phyloP scores from a whole-genome alignment of 2,888 invertebrate species.

The Cyrtodaria siliqua region DNA sequence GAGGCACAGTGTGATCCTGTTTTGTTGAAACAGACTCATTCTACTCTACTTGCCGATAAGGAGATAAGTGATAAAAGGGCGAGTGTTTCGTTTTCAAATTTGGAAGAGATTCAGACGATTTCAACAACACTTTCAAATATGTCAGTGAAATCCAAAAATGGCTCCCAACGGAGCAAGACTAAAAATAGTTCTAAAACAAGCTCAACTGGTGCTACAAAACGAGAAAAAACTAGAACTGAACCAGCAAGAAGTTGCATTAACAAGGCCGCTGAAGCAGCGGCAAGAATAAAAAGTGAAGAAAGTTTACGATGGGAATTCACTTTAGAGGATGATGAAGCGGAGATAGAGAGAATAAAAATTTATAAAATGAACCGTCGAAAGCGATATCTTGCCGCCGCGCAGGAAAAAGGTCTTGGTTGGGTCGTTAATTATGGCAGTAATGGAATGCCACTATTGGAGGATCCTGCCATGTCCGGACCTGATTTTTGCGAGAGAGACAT shows the following conservation, averaged over 20 bases:
- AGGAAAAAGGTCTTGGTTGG: slow-evolving; percentile 79
- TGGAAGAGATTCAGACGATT: slow-evolving; percentile 47
- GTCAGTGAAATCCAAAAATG: slow-evolving; percentile 60
- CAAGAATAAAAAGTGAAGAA: slow-evolving; percentile 63
- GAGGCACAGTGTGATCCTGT: no score
- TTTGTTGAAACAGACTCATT: no score
- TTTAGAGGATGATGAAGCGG: slow-evolving; percentile 75
- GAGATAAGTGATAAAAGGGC: slow-evolving; percentile 26
- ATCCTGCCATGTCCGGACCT: slow-evolving; percentile 48
- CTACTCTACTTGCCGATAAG: slow-evolving; percentile 5
- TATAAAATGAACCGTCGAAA: slow-evolving; percentile 84
- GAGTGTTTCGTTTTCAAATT: slow-evolving; percentile 55
- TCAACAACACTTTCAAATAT: slow-evolving; percentile 41
- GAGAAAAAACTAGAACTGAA: slow-evolving; percentile 48
- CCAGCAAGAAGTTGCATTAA: slow-evolving; percentile 46
- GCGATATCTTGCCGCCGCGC: slow-evolving; percentile 82
- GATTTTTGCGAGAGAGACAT: slow-evolving; percentile 56
- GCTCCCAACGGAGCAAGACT: slow-evolving; percentile 32
- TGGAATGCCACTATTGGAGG: slow-evolving; percentile 72
- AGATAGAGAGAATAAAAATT: slow-evolving; percentile 76
- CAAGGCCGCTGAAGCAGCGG: slow-evolving; percentile 46
- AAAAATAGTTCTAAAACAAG: slow-evolving; percentile 54
- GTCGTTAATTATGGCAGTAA: slow-evolving; percentile 72
- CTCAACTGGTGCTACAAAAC: slow-evolving; percentile 58
- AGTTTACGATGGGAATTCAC: slow-evolving; percentile 82